Percentiles rank a stretch among this genome's conserved stretches.
Conservation (phyloP, 2,888 invertebrate genomes). For the Opisthograptis luteolata region DNA sequence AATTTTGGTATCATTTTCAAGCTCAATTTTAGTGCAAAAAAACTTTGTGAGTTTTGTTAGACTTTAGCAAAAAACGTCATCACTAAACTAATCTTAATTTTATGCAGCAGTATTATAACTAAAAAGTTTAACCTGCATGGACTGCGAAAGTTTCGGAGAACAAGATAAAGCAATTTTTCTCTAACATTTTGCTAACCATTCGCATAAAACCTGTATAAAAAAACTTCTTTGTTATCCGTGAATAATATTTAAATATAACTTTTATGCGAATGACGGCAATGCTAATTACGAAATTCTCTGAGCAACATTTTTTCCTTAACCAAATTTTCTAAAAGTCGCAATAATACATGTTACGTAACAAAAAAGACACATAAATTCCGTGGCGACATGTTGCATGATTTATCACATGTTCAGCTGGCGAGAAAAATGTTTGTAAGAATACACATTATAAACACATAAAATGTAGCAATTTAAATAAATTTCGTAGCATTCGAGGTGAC, state of each 20-base stretch:
- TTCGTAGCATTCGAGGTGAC: conserved; percentile 38
- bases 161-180: too few relatives aligned
- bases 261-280: too few relatives aligned
- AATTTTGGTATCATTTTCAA: neutral
- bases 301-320: neutral
- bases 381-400: conserved; percentile 26
- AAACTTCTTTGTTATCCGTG: too few relatives aligned
- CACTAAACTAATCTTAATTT: conserved; percentile 12
- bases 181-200: too few relatives aligned
- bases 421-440: conserved; percentile 23
- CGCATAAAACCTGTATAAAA: too few relatives aligned
- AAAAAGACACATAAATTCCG: conserved; percentile 23
- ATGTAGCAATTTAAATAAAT: conserved; percentile 42
- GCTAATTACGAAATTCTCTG: neutral
- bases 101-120: too few relatives aligned
- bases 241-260: too few relatives aligned
- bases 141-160: too few relatives aligned
- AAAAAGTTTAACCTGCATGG: too few relatives aligned
- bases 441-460: conserved; percentile 28
- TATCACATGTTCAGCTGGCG: conserved; percentile 18
- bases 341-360: conserved; percentile 7
- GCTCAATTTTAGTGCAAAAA: conserved; percentile 7
- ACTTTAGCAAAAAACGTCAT: conserved; percentile 8
- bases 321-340: conserved; percentile 2
- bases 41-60: conserved; percentile 17